phyloP scores from a whole-genome alignment of 2,797 vertebrate species.

The Peromyscus eremicus region DNA sequence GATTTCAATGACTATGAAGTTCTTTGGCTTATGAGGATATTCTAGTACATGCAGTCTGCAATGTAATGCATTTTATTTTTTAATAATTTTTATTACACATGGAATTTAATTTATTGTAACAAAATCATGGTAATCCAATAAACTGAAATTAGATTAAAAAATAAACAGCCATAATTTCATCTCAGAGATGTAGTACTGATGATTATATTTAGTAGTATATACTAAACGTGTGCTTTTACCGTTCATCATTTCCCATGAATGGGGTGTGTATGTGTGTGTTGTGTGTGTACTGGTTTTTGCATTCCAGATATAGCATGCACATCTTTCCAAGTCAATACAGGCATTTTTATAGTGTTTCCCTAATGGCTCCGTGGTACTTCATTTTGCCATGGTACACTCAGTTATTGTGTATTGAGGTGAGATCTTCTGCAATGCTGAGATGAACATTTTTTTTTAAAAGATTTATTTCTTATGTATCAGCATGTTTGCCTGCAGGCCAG shows the following conservation, averaged over 20 bases:
- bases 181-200: not conserved
- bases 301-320: not conserved
- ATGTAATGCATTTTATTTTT: conserved; percentile 15
- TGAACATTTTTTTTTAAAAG: conserved; percentile 20
- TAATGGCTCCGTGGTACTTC: not conserved
- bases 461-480: no score
- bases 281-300: conserved; percentile 1
- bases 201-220: not conserved
- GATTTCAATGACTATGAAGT: conserved; percentile 42
- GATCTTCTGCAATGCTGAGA: not conserved
- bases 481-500: no score
- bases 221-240: not conserved
- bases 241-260: not conserved
- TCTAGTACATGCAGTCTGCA: not conserved
- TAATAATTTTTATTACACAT: conserved; percentile 46
- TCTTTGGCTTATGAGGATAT: conserved; percentile 29
- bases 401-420: not conserved
- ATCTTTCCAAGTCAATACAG: not conserved
- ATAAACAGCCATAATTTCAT: not conserved
- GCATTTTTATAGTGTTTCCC: not conserved
- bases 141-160: conserved; percentile 59
- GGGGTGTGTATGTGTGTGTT: not conserved
- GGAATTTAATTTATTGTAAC: conserved; percentile 54
- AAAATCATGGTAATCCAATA: conserved; percentile 48
- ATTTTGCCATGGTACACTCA: not conserved